phyloP scores from a whole-genome alignment of 64 coral and sea anemone genomes.

The Pocillopora verrucosa region DNA sequence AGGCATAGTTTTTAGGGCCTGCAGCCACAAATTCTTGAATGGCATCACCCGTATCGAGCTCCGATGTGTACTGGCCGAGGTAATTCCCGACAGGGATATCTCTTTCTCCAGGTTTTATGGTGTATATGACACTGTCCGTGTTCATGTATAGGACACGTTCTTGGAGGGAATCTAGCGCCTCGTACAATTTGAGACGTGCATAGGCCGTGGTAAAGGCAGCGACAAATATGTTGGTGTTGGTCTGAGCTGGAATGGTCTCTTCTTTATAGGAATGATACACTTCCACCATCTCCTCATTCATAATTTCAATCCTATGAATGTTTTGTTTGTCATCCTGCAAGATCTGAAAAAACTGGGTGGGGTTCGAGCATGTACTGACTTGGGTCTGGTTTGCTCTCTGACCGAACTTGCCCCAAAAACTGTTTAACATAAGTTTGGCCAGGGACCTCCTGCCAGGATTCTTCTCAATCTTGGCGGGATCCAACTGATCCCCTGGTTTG shows the following conservation, averaged over 20 bases:
- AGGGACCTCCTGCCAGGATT: constrained; percentile 4
- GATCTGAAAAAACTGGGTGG: too few relatives aligned
- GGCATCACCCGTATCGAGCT: not conserved
- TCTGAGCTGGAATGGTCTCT: not conserved
- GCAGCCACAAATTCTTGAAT: constrained; percentile 2
- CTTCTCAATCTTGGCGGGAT: constrained; percentile 1
- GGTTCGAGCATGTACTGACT: too few relatives aligned
- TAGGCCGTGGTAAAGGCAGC: not conserved
- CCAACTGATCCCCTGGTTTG: too few relatives aligned
- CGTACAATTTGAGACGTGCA: constrained; percentile 6
- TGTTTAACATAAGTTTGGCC: constrained; percentile 23
- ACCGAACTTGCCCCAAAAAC: constrained; percentile 48
- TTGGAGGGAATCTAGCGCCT: not conserved
- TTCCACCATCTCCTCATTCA: not conserved
- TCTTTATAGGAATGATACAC: not conserved
- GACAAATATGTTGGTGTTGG: not conserved
- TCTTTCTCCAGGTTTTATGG: not conserved
- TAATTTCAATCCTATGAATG: too few relatives aligned
- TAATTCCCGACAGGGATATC: not conserved
- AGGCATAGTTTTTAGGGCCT: constrained; percentile 33
- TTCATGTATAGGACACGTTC: constrained; percentile 37
- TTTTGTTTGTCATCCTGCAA: too few relatives aligned
- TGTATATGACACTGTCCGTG: constrained; percentile 60
- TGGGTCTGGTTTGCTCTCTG: not conserved
- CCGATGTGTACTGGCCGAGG: constrained; percentile 17